Conservation (phyloP, 2,797 vertebrate genomes). For the Orientallactaga sibirica region DNA sequence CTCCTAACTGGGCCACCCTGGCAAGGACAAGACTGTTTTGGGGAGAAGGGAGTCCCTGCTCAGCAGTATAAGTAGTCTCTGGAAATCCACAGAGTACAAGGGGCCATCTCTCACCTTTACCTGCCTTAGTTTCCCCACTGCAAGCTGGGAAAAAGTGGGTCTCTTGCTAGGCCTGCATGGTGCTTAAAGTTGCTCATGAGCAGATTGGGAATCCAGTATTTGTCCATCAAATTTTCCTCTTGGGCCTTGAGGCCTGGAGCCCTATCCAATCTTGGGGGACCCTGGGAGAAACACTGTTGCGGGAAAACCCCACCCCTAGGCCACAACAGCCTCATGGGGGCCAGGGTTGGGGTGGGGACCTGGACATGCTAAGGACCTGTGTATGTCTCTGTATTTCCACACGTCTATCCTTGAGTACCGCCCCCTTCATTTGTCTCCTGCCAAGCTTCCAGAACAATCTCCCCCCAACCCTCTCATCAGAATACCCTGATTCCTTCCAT, state of each 20-base stretch:
- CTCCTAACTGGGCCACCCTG: neutral
- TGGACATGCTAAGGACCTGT: too few relatives aligned
- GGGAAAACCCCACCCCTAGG: neutral
- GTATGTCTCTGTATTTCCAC: too few relatives aligned
- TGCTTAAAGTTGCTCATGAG: neutral
- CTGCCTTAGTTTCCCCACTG: neutral
- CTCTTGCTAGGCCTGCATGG: neutral
- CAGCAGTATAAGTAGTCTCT: neutral
- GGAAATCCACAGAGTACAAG: neutral
- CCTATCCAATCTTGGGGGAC: neutral
- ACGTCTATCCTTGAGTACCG: too few relatives aligned
- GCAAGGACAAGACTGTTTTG: neutral
- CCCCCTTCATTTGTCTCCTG: neutral
- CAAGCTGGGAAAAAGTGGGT: neutral
- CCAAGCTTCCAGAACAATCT: neutral
- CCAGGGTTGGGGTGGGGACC: too few relatives aligned
- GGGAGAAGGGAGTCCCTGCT: neutral
- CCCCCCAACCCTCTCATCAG: neutral
- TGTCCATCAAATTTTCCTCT: neutral
- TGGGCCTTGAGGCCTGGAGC: neutral
- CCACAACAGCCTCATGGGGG: neutral
- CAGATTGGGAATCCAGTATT: neutral
- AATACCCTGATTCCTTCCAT: neutral
- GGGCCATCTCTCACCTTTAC: accelerated
- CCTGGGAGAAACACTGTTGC: neutral